These are phyloP conservation scores for Lithosia quadra DNA, from an alignment of 2,888 invertebrate genomes.

Conservation along the genomic window DNA sequence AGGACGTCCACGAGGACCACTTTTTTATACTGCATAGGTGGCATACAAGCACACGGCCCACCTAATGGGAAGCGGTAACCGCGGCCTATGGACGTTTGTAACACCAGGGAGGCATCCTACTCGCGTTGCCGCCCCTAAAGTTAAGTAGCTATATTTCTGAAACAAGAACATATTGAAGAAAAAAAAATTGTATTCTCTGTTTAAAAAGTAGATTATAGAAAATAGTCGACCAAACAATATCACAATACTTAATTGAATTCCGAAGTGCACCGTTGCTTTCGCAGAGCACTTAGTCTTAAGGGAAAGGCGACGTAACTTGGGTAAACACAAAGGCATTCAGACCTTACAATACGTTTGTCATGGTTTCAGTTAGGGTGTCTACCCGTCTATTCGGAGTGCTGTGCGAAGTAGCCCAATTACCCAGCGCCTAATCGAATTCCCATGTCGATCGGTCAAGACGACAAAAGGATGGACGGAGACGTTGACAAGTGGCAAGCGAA, in stretches of 20 bases:
- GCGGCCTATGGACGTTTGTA: too few relatives aligned
- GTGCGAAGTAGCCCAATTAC: constrained; percentile 55
- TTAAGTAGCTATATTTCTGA: too few relatives aligned
- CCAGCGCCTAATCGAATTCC: constrained; percentile 68
- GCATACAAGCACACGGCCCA: too few relatives aligned
- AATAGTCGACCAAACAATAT: background rate
- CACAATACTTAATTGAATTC: constrained; percentile 9
- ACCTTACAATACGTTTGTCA: constrained; percentile 16
- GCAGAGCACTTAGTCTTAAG: constrained; percentile 26
- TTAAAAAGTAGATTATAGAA: too few relatives aligned
- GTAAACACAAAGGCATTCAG: constrained; percentile 28
- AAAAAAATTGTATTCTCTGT: too few relatives aligned
- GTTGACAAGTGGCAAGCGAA: constrained; percentile 30
- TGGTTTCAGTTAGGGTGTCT: constrained; percentile 13
- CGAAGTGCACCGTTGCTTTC: constrained; percentile 11
- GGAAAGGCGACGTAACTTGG: constrained; percentile 30
- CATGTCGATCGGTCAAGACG: constrained; percentile 59
- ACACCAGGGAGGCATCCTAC: too few relatives aligned
- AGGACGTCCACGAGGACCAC: too few relatives aligned
- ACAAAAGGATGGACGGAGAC: constrained; percentile 22
- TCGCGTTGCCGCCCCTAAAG: too few relatives aligned
- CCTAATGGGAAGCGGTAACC: too few relatives aligned
- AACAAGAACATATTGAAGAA: background rate
- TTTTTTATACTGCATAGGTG: too few relatives aligned
- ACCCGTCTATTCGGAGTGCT: constrained; percentile 28